phyloP scores from a whole-genome alignment of 2,888 invertebrate genomes.

The Amblyteles armatorius region DNA sequence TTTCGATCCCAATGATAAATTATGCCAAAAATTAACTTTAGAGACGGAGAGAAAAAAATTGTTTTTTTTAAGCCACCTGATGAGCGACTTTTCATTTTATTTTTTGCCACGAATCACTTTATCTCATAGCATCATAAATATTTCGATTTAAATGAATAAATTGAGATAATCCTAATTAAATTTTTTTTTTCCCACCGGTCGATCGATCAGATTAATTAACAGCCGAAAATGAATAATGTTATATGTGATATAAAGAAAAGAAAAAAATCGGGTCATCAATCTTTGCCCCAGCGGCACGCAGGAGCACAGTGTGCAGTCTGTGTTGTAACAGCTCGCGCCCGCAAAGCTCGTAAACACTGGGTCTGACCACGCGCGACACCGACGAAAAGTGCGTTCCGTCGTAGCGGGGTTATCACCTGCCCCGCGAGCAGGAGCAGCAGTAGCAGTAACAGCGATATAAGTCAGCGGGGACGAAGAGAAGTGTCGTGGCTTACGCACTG shows the following conservation, averaged over 20 bases:
- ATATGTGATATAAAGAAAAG: background rate
- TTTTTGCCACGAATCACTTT: no score
- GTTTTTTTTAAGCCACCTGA: no score
- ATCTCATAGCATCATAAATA: no score
- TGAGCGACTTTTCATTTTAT: no score
- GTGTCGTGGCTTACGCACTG: background rate
- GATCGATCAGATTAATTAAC: background rate
- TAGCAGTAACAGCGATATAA: constrained; percentile 24
- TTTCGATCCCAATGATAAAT: no score
- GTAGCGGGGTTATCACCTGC: constrained; percentile 53
- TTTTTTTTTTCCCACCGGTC: no score
- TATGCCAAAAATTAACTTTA: no score
- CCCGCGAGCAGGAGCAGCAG: constrained; percentile 10
- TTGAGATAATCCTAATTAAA: no score
- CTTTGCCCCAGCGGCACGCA: background rate
- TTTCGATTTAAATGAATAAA: no score
- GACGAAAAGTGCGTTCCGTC: constrained; percentile 21
- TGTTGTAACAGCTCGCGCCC: constrained; percentile 64
- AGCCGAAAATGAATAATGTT: background rate
- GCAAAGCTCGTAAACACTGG: constrained; percentile 65
- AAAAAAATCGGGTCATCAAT: background rate
- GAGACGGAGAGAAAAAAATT: no score
- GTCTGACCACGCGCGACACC: constrained; percentile 42
- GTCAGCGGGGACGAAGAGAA: constrained; percentile 10
- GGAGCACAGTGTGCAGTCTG: constrained; percentile 24